phyloP scores from a whole-genome alignment of 1,140 invertebrate genomes.

The Calephelis nemesis region DNA sequence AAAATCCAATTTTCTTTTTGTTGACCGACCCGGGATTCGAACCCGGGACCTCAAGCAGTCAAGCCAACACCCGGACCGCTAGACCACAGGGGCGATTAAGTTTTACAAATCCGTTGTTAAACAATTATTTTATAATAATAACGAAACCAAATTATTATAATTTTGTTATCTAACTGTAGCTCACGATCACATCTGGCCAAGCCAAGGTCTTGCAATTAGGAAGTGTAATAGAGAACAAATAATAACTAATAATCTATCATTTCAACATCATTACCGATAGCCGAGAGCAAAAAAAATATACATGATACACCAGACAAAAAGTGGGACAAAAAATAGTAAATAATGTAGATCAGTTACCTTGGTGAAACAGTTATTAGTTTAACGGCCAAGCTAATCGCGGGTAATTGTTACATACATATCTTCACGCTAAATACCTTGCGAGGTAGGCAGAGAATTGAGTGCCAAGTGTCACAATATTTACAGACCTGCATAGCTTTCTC shows the following conservation, averaged over 20 bases:
- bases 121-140: background rate
- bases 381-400: background rate
- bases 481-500: too few relatives aligned
- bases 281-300: slow-evolving; percentile 50
- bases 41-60: too few relatives aligned
- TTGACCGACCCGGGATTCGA: too few relatives aligned
- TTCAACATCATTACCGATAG: slow-evolving; percentile 58
- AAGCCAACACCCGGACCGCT: too few relatives aligned
- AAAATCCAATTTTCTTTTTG: too few relatives aligned
- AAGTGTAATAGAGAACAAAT: slow-evolving; percentile 48
- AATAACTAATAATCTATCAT: slow-evolving; percentile 58
- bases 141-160: slow-evolving; percentile 24
- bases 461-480: too few relatives aligned
- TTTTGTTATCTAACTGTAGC: slow-evolving; percentile 30
- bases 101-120: too few relatives aligned
- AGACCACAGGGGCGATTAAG: too few relatives aligned
- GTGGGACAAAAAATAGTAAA: slow-evolving; percentile 45
- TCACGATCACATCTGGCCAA: slow-evolving; percentile 46
- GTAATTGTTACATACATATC: background rate
- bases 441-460: too few relatives aligned
- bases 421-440: too few relatives aligned
- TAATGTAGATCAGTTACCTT: slow-evolving; percentile 56
- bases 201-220: slow-evolving; percentile 64
- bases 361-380: slow-evolving; percentile 9
- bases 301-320: slow-evolving; percentile 49